Base-by-base conservation (phyloP, 2,797 vertebrate species). In the Fundulus diaphanus region DNA sequence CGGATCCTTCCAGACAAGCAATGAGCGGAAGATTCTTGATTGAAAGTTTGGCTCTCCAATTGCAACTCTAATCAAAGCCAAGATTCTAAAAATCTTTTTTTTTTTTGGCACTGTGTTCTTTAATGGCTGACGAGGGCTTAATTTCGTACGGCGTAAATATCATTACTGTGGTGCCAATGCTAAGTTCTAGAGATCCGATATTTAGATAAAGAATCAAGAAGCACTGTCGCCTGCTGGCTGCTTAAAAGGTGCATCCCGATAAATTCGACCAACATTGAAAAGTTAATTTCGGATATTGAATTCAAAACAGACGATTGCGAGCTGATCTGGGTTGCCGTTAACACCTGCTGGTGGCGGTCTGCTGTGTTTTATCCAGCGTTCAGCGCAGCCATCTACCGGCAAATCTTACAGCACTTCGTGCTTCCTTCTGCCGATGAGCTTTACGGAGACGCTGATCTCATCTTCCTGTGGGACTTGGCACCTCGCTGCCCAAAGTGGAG, bases 51-150 rank as follows among this genome's bases (percentile, higher is more conserved):
- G 89, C 88, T 85, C 70, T 77, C 83, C 73, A 85, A 86, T 74
- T 81, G 63, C 27, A 80, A 82, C 29, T 81, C 24, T 56, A 68
- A 72, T 82, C 31, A 68, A 84, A 87, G 75, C 71, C 7, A 79
- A 86, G 35, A 71, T 80, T 81, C 72, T 78, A 78, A 84, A 84
- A 87, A 82, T 71, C 68, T 87, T 67, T 80, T 78, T 72, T 65
- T 79, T 24, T 85, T 91, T 93, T 94, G 93, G 93, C 93, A 93
- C 93, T 11, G 37, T 68, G 67, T 89, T 82, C 72, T 81, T 76
- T 83, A 68, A 77, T 88, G 86, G 83, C 90, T 87, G 77, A 83
- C 68, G 67, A 78, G 84, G 82, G 80, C 68, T 78, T 70, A 31
- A 82, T 80, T 78, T 79, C 73, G 40, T 85, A 81, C 82, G 79